These are phyloP conservation scores for Setipinna tenuifilis DNA, from an alignment of 2,797 vertebrate species.

Conservation along the genomic window DNA sequence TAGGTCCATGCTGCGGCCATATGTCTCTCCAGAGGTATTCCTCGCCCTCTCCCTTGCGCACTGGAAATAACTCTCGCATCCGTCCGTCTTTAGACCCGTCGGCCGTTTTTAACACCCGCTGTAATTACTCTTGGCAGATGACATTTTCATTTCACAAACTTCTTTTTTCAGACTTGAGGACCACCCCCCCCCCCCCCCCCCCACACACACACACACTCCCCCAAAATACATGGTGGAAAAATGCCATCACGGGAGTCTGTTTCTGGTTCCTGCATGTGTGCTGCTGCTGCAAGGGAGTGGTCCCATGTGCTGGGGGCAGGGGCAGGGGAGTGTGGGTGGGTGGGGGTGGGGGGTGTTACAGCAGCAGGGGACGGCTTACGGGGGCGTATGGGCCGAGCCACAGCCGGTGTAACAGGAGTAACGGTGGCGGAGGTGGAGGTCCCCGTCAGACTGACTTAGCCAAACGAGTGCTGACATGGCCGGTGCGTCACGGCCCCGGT, in stretches of 20 bases:
- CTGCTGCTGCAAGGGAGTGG: neutral
- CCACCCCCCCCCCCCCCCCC: too few relatives aligned
- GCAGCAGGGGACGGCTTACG: too few relatives aligned
- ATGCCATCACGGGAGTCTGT: slow-evolving; percentile 23
- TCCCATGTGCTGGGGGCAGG: neutral
- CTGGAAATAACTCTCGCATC: slow-evolving; percentile 5
- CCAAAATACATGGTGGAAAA: slow-evolving; percentile 8
- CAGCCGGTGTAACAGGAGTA: slow-evolving; percentile 38
- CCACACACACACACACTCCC: too few relatives aligned
- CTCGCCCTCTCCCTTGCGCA: neutral
- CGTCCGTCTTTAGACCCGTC: neutral
- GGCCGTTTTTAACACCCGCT: neutral
- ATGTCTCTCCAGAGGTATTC: neutral
- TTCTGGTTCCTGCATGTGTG: neutral
- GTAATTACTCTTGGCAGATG: slow-evolving; percentile 28
- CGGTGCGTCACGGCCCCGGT: slow-evolving; percentile 42
- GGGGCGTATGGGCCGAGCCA: neutral
- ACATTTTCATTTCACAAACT: slow-evolving; percentile 32
- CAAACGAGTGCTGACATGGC: slow-evolving; percentile 54
- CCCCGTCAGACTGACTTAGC: slow-evolving; percentile 57
- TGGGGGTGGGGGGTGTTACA: neutral
- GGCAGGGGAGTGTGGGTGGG: neutral
- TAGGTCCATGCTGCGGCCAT: neutral
- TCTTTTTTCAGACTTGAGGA: neutral
- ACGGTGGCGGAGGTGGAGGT: slow-evolving; percentile 9